These are phyloP conservation scores for Scomber japonicus DNA, from an alignment of 2,113 vertebrate species.

Conservation along the genomic window DNA sequence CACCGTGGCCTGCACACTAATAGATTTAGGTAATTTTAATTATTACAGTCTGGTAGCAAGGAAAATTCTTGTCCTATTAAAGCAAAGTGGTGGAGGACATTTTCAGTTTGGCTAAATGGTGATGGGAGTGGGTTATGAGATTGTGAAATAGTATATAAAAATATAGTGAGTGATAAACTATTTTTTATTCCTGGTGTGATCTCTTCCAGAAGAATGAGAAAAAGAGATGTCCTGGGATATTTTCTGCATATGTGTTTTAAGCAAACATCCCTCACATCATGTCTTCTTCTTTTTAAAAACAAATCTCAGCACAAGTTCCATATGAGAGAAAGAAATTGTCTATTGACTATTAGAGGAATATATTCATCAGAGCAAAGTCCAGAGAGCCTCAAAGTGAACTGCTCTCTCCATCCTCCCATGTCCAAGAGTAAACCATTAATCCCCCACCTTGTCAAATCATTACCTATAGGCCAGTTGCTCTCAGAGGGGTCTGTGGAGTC, in stretches of 20 bases:
- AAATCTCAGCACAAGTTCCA: background rate
- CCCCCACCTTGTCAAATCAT: constrained; percentile 60
- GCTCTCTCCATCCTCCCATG: constrained; percentile 47
- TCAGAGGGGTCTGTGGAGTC: constrained; percentile 24
- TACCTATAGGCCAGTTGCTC: constrained; percentile 57
- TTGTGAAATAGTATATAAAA: background rate
- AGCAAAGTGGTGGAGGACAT: background rate
- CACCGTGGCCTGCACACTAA: constrained; percentile 51
- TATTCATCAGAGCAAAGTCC: constrained; percentile 40
- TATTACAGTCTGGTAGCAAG: constrained; percentile 4
- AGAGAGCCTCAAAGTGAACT: constrained; percentile 52
- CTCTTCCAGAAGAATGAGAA: background rate
- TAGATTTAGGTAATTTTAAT: constrained; percentile 42
- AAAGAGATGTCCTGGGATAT: background rate
- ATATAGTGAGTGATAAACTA: constrained; percentile 21
- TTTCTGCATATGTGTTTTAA: constrained; percentile 1
- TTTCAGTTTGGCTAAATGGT: constrained; percentile 23
- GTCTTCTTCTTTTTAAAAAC: background rate
- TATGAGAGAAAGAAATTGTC: constrained; percentile 21
- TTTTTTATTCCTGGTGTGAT: background rate
- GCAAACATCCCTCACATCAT: background rate
- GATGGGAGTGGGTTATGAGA: background rate
- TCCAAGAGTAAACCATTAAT: constrained; percentile 60
- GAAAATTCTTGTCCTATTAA: constrained; percentile 23
- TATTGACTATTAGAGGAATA: constrained; percentile 45